Evolutionary conservation across 2,113 vertebrate genomes (phyloP), one percentile per base, ranked within the genome.

Genomic region (Hyaena hyaena): DNA sequence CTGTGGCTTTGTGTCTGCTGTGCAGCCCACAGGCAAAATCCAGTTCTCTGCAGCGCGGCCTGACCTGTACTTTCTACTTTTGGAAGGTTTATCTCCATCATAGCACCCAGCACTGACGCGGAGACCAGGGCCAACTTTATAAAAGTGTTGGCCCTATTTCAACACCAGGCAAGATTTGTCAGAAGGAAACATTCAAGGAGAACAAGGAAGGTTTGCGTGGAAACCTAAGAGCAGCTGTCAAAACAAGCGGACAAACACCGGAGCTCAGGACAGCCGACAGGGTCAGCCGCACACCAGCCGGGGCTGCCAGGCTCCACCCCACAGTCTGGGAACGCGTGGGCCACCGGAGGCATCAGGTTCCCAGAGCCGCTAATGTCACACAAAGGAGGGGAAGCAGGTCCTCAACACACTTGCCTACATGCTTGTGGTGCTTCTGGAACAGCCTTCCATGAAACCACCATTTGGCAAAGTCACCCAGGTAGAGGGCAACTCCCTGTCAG

Each of bases 81-180:
- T 21, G 7, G 17, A 86, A 61, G 55, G 33, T 90, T 74, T 23
- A 93, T 19, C 63, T 71, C 33, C 58, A 58, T 10, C 6, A 10
- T 11, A 69, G 43, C 66, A 82, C 26, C 33, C 45, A 39, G 26
- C 61, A 31, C 35, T 5, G 35, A 15, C 4, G 1, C 0, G n/a
- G 31, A 81, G 55, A 39, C 31, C 2, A 8, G 45, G 15, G 48
- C n/a, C 31, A 6, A 21, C 7, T 45, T 26, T 15, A 39, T n/a
- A 10, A 7, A 48, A 33, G 16, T 1, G 1, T 3, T 3, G 16
- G 39, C 26, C 24, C 23, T 10, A 1, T n/a, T 45, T 85, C 55
- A 58, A 21, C 1, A 50, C 23, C 53, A 9, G 3, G 15, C 31
- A 65, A 43, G 33, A 33, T 8, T 0, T 21, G 17, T 63, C 81